These are phyloP conservation scores for Anolis carolinensis DNA, from an alignment of 2,113 vertebrate species.

Conservation along the genomic window DNA sequence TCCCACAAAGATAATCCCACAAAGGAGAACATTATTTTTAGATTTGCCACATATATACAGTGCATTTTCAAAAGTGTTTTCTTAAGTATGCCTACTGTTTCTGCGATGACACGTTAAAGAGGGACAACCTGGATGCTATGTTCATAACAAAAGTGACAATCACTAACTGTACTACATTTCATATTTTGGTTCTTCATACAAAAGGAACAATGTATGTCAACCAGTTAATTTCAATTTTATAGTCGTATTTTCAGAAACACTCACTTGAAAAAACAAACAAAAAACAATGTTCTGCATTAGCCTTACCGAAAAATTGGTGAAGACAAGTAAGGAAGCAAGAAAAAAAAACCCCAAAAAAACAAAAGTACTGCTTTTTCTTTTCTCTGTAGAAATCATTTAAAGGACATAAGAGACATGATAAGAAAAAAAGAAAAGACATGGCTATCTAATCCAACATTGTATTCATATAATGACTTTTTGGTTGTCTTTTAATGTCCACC, in stretches of 20 bases:
- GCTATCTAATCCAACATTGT: too few relatives aligned
- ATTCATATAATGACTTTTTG: too few relatives aligned
- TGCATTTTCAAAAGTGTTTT: not conserved
- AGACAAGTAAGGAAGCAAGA: not conserved
- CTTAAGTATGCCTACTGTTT: not conserved
- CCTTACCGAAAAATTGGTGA: not conserved
- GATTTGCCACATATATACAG: not conserved
- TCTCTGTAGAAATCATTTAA: too few relatives aligned
- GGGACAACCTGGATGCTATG: not conserved
- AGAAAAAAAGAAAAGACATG: too few relatives aligned
- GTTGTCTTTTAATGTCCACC: too few relatives aligned
- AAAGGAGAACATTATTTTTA: not conserved
- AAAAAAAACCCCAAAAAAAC: too few relatives aligned
- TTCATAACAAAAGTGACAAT: not conserved
- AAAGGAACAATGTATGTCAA: not conserved
- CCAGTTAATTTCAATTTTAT: not conserved
- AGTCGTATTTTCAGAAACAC: not conserved
- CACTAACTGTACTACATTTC: not conserved
- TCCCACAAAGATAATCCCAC: too few relatives aligned
- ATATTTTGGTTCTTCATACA: not conserved
- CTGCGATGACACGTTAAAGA: not conserved
- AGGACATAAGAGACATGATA: too few relatives aligned
- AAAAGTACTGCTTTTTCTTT: not conserved
- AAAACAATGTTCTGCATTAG: not conserved
- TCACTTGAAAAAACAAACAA: not conserved